Percentiles rank a stretch among this genome's conserved stretches.
phyloP scores from a whole-genome alignment of 2,888 invertebrate species.

The Diaprepes abbreviatus region DNA sequence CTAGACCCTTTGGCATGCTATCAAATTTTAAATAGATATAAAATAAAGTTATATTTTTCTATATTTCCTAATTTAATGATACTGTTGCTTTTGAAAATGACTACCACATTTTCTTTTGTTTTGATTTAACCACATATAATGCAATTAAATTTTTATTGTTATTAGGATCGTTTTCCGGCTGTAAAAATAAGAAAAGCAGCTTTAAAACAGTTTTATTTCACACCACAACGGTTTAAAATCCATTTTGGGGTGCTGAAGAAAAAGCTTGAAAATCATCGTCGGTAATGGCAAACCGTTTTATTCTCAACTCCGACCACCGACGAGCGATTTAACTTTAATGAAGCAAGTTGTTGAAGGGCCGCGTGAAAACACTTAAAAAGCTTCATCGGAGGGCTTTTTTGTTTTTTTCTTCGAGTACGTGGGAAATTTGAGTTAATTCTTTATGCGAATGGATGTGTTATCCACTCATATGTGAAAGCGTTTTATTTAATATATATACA shows the following conservation, averaged over 20 bases:
- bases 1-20: too few species aligned
- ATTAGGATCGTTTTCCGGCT: slow-evolving; percentile 20
- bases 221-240: slow-evolving; percentile 35
- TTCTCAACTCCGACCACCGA: slow-evolving; percentile 42
- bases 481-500: too few species aligned
- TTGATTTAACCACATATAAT: background rate
- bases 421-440: slow-evolving; percentile 25
- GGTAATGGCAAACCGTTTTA: slow-evolving; percentile 46
- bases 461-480: too few species aligned
- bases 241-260: slow-evolving; percentile 40
- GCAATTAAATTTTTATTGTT: background rate
- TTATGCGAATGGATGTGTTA: background rate
- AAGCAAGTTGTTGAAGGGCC: slow-evolving; percentile 46
- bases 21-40: too few species aligned
- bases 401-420: slow-evolving; percentile 14
- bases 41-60: too few species aligned
- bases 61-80: too few species aligned
- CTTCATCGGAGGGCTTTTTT: slow-evolving; percentile 27
- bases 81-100: too few species aligned
- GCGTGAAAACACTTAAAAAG: slow-evolving; percentile 42
- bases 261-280: slow-evolving; percentile 46
- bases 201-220: slow-evolving; percentile 40
- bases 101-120: too few species aligned
- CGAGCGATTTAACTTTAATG: slow-evolving; percentile 49
- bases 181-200: slow-evolving; percentile 36